These are phyloP conservation scores for Columbina picui DNA, from an alignment of 2,113 vertebrate genomes.

Conservation along the genomic window DNA sequence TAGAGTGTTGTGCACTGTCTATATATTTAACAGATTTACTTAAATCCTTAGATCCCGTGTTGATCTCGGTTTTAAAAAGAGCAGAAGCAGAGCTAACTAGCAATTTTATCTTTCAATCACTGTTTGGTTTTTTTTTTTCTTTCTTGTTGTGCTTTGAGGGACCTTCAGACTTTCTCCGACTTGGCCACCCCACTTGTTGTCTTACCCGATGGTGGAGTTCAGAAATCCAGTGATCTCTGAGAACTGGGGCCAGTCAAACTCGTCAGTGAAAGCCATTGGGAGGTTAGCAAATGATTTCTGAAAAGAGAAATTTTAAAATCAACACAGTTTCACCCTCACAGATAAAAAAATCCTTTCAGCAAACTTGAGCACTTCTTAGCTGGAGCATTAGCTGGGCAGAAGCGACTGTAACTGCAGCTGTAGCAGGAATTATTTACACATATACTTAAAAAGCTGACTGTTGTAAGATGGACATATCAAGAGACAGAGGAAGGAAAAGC, in stretches of 20 bases:
- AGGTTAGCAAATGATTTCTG: slow-evolving; percentile 75
- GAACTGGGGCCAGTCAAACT: slow-evolving; percentile 82
- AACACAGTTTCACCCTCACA: background rate
- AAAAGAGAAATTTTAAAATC: slow-evolving; percentile 37
- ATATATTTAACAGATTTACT: background rate
- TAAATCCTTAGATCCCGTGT: background rate
- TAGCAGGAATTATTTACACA: background rate
- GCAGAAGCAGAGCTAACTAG: background rate
- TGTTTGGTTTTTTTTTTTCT: background rate
- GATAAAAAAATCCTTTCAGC: background rate
- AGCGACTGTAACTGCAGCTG: background rate
- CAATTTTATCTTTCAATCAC: background rate
- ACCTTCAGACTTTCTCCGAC: background rate
- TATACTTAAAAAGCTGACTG: background rate
- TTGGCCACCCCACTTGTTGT: background rate
- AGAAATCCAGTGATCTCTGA: slow-evolving; percentile 79
- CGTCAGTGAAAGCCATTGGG: slow-evolving; percentile 66
- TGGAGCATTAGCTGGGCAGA: background rate
- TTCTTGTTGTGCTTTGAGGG: background rate
- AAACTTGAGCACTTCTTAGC: background rate
- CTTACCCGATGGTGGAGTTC: slow-evolving; percentile 75
- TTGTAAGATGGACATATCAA: background rate
- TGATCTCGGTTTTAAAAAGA: background rate
- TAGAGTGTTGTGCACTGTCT: background rate
- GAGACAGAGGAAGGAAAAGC: background rate